Evolutionary conservation across 2,888 invertebrate genomes (phyloP).

Genomic region (Amiota mariae): DNA sequence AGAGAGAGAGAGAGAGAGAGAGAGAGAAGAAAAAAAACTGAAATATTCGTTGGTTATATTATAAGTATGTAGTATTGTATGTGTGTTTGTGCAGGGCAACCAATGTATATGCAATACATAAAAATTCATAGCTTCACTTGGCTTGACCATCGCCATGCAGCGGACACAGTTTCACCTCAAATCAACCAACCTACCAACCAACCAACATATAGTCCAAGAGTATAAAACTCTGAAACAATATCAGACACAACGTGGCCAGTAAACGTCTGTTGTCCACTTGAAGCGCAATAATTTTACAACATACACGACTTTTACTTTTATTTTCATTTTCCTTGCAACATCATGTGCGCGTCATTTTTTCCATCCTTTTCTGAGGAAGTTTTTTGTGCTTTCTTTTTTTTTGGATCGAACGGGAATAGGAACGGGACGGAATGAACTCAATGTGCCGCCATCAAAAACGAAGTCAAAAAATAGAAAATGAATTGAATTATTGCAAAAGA

Average conservation of each 20-base stretch:
- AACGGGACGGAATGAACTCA: too few relatives aligned
- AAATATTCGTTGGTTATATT: neutral
- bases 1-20: too few relatives aligned
- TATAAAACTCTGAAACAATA: too few relatives aligned
- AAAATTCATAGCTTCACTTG: slow-evolving; percentile 53
- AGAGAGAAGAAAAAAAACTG: neutral
- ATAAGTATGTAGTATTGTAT: too few relatives aligned
- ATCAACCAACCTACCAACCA: neutral
- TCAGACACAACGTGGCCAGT: neutral
- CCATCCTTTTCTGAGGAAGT: neutral
- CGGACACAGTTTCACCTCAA: too few relatives aligned
- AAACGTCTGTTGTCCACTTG: slow-evolving; percentile 39
- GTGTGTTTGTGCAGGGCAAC: slow-evolving; percentile 24
- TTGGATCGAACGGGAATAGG: slow-evolving; percentile 21
- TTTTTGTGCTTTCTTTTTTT: slow-evolving; percentile 43
- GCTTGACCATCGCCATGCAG: neutral
- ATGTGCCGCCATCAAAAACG: slow-evolving; percentile 47
- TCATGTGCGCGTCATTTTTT: too few relatives aligned
- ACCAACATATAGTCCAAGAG: neutral
- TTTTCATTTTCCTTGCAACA: slow-evolving; percentile 16
- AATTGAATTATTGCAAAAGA: slow-evolving; percentile 70
- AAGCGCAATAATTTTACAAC: slow-evolving; percentile 44
- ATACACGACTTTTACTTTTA: slow-evolving; percentile 35
- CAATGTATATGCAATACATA: slow-evolving; percentile 46
- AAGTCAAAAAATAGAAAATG: slow-evolving; percentile 69